Percentiles rank a stretch among this genome's conserved stretches.
Evolutionary conservation across 2,113 vertebrate genomes (phyloP).

Genomic region (Anas platyrhynchos): DNA sequence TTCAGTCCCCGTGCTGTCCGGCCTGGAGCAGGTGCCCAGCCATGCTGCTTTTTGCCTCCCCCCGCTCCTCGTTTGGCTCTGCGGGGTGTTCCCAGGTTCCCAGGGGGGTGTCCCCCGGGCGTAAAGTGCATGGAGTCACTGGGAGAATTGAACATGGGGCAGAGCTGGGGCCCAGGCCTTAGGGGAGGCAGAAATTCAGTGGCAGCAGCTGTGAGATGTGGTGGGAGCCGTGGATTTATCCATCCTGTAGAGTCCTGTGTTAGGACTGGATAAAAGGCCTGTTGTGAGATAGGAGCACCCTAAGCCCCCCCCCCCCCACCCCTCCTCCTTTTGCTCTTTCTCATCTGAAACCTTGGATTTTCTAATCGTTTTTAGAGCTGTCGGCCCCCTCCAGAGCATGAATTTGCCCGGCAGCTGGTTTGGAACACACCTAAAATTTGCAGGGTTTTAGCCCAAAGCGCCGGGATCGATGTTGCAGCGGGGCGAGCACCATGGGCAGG

Average conservation of each 20-base stretch:
- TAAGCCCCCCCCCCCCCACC: not conserved
- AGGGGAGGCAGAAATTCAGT: fast-evolving
- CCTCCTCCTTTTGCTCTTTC: not conserved
- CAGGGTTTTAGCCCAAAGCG: fast-evolving
- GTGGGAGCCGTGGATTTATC: not conserved
- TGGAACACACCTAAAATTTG: not conserved
- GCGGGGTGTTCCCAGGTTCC: not conserved
- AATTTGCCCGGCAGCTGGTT: fast-evolving
- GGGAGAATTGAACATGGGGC: not conserved
- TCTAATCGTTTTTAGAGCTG: fast-evolving
- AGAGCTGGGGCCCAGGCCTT: not conserved
- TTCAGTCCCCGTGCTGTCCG: not conserved
- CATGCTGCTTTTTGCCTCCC: not conserved
- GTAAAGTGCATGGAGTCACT: not conserved
- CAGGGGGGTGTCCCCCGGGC: not conserved
- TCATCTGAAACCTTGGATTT: not conserved
- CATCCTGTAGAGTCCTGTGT: not conserved
- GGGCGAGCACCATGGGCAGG: not conserved
- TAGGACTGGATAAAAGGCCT: not conserved
- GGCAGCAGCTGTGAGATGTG: not conserved
- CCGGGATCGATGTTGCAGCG: fast-evolving
- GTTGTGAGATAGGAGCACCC: not conserved
- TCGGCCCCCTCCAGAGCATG: not conserved
- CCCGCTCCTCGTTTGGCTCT: not conserved
- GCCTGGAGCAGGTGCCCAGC: no score